These are phyloP conservation scores for Peucedramus taeniatus DNA, from an alignment of 2,113 vertebrate species.

Conservation along the genomic window DNA sequence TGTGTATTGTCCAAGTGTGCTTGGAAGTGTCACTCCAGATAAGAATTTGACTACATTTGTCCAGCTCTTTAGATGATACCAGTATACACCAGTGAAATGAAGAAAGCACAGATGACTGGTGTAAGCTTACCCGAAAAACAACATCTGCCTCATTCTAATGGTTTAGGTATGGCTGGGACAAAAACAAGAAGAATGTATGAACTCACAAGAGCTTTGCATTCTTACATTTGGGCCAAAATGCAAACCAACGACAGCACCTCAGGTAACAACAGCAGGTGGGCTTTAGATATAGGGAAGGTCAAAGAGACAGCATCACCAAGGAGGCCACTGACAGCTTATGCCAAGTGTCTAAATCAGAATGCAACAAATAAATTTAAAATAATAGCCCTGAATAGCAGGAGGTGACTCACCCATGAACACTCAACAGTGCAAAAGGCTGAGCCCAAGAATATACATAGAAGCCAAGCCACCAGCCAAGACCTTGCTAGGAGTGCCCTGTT, in stretches of 20 bases:
- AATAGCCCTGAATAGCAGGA: background rate
- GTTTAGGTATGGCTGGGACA: accelerated
- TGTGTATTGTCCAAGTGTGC: background rate
- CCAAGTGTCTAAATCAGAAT: background rate
- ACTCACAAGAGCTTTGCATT: background rate
- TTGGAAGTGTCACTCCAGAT: background rate
- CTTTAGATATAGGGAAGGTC: background rate
- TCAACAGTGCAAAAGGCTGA: background rate
- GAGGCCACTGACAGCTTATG: background rate
- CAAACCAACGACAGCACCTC: background rate
- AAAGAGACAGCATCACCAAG: background rate
- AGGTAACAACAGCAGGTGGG: background rate
- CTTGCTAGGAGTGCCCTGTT: background rate
- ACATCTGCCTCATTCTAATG: background rate
- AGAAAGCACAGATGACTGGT: background rate
- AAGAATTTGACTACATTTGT: background rate
- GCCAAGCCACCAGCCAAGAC: background rate
- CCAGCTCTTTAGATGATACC: background rate
- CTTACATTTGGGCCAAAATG: background rate
- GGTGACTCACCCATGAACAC: background rate
- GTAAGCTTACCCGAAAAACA: background rate
- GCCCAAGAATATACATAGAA: accelerated
- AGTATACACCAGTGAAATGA: background rate
- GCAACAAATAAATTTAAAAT: background rate
- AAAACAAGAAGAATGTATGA: background rate